These are phyloP conservation scores for Rhagonycha lutea DNA, from an alignment of 2,888 invertebrate species.

Conservation along the genomic window DNA sequence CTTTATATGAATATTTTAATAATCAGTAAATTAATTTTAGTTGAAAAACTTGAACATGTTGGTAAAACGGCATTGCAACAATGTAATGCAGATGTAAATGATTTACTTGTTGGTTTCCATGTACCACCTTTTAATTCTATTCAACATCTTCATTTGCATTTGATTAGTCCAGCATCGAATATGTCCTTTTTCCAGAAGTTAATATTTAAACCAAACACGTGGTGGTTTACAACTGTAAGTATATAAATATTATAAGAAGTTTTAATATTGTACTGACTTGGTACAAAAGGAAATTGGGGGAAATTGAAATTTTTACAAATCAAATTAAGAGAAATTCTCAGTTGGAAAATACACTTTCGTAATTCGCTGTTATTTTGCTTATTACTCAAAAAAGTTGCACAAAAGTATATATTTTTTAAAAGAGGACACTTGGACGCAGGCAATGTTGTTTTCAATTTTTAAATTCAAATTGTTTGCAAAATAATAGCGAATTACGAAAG, in stretches of 20 bases:
- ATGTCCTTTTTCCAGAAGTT: slow-evolving; percentile 69
- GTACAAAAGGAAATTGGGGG: no score
- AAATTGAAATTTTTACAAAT: no score
- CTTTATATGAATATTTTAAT: neutral
- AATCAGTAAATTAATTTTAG: slow-evolving; percentile 53
- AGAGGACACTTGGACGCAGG: no score
- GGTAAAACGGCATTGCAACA: slow-evolving; percentile 59
- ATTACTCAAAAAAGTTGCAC: no score
- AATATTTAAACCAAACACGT: slow-evolving; percentile 74
- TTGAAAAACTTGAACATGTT: slow-evolving; percentile 67
- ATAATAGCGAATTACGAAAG: no score
- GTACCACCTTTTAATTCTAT: slow-evolving; percentile 90
- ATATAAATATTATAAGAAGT: neutral
- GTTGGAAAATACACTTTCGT: no score
- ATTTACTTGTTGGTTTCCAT: slow-evolving; percentile 76
- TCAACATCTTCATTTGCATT: slow-evolving; percentile 82
- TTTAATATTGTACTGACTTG: no score
- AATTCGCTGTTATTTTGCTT: no score
- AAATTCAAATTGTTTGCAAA: no score
- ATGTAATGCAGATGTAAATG: slow-evolving; percentile 53
- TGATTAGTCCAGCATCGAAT: slow-evolving; percentile 76
- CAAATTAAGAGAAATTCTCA: no score
- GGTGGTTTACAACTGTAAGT: slow-evolving; percentile 85
- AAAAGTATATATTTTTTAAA: no score
- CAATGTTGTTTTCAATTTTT: no score